Percentiles rank a stretch among this genome's conserved stretches.
Conservation (phyloP, 2,888 invertebrate species). For the Macroteleia sp. region DNA sequence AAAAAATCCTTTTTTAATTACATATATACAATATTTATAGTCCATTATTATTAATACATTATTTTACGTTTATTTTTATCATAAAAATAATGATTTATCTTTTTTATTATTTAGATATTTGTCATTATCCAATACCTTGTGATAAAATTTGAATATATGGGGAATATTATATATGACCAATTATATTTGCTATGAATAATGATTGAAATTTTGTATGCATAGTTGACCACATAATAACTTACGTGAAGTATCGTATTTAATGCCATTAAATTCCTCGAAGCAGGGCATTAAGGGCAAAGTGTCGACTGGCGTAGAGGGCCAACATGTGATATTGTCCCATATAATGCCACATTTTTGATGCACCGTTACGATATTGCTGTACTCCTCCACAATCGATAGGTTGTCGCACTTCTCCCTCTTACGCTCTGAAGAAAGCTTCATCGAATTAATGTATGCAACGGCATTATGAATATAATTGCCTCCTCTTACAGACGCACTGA, state of each 20-base stretch:
- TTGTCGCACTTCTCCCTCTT: not conserved
- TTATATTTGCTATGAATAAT: not conserved
- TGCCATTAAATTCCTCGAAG: constrained; percentile 90
- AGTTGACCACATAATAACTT: constrained; percentile 84
- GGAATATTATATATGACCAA: too few species aligned
- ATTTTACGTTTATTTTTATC: too few species aligned
- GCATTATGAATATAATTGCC: constrained; percentile 13
- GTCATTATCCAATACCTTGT: too few species aligned
- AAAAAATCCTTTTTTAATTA: too few species aligned
- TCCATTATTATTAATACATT: too few species aligned
- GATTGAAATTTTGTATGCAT: not conserved
- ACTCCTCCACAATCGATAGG: not conserved
- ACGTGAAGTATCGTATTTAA: constrained; percentile 93
- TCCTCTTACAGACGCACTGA: not conserved
- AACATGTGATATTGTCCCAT: constrained; percentile 92
- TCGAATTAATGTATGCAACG: constrained; percentile 19
- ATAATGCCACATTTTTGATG: constrained; percentile 13
- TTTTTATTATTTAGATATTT: too few species aligned
- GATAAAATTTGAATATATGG: too few species aligned
- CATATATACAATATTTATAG: too few species aligned
- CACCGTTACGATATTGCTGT: not conserved
- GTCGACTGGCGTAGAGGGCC: constrained; percentile 91
- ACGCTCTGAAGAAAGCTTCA: not conserved
- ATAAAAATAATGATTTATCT: too few species aligned
- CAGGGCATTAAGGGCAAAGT: constrained; percentile 90